Percentiles rank a stretch among this genome's conserved stretches.
phyloP scores from a whole-genome alignment of 2,888 invertebrate species.

The Hipparchia sbordonii region DNA sequence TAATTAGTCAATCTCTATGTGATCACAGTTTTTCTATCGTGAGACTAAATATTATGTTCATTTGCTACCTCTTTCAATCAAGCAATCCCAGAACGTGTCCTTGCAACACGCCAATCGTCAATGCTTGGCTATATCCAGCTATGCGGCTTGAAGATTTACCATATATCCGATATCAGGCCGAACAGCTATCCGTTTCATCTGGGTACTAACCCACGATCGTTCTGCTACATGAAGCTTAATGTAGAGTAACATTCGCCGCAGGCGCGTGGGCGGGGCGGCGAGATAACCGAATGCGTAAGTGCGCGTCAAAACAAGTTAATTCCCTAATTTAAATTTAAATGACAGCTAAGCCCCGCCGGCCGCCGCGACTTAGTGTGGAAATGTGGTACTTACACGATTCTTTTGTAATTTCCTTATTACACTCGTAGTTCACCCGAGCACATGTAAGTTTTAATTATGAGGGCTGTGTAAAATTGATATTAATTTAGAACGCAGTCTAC shows the following conservation, averaged over 20 bases:
- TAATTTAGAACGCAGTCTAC: no score
- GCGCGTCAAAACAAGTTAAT: slow-evolving; percentile 61
- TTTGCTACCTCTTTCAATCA: no score
- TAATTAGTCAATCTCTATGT: no score
- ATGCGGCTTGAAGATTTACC: no score
- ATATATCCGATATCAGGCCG: no score
- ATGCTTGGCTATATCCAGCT: no score
- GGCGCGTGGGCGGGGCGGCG: background rate
- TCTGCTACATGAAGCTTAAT: background rate
- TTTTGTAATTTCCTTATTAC: slow-evolving; percentile 1
- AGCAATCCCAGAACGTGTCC: no score
- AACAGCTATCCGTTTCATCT: no score
- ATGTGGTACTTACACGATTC: background rate
- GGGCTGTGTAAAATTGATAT: no score
- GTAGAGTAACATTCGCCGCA: background rate
- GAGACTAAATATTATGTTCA: no score
- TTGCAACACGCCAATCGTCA: no score
- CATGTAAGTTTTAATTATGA: slow-evolving; percentile 8
- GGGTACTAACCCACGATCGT: background rate
- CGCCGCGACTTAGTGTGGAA: slow-evolving; percentile 6
- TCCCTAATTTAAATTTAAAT: slow-evolving; percentile 82
- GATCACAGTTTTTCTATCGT: no score
- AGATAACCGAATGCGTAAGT: slow-evolving; percentile 16
- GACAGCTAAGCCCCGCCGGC: slow-evolving; percentile 60
- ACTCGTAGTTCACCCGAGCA: background rate